Percentiles rank a stretch among this genome's conserved stretches.
These are phyloP conservation scores for Spisula solida DNA, from an alignment of 2,888 invertebrate species.

Conservation along the genomic window DNA sequence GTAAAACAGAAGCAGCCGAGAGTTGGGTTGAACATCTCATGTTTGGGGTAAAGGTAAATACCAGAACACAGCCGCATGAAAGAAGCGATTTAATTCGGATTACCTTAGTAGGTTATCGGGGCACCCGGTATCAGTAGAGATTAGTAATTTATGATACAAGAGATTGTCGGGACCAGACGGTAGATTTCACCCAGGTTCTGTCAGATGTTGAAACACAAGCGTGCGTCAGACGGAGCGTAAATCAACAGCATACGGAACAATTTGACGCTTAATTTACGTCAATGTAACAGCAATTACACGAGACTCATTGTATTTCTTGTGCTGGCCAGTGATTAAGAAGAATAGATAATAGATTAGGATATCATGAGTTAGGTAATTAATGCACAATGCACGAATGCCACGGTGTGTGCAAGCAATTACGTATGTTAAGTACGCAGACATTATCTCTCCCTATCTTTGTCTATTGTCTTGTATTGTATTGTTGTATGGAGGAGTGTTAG, in stretches of 20 bases:
- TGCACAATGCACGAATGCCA: constrained; percentile 19
- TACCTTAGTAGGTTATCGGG: constrained; percentile 45
- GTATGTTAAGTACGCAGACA: neutral
- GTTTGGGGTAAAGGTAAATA: constrained; percentile 26
- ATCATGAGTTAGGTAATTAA: constrained; percentile 5
- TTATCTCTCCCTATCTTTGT: neutral
- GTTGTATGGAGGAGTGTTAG: too few relatives aligned
- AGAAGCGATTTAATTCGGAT: constrained; percentile 40
- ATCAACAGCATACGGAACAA: neutral
- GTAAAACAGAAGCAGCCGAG: constrained; percentile 7
- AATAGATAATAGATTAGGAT: neutral
- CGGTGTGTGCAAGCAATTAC: neutral
- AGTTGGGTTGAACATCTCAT: neutral
- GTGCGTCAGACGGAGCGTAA: neutral
- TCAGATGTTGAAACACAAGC: neutral
- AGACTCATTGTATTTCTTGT: neutral
- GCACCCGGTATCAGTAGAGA: constrained; percentile 34
- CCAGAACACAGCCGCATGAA: constrained; percentile 36
- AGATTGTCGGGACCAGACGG: neutral
- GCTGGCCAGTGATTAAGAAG: neutral
- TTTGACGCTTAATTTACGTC: constrained; percentile 23
- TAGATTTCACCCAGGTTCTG: constrained; percentile 23
- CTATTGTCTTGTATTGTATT: neutral
- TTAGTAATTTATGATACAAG: constrained; percentile 29
- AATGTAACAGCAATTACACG: neutral